A percentile compares a stretch with the other conserved stretches of the same genome.
phyloP scores from a whole-genome alignment of 2,888 invertebrate species.

The Athalia cordata region DNA sequence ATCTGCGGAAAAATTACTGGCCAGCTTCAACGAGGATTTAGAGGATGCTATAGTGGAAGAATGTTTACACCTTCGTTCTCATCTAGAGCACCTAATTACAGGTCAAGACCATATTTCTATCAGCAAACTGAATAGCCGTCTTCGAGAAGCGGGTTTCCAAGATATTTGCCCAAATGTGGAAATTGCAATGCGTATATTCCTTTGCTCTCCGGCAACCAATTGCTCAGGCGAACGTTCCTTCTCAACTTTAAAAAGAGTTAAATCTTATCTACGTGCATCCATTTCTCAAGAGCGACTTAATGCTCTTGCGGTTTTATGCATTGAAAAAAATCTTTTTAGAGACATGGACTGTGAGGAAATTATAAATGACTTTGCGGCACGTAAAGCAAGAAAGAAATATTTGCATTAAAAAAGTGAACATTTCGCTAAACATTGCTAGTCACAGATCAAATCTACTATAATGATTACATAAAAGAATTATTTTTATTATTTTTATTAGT shows the following conservation, averaged over 20 bases:
- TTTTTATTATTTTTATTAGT: not conserved
- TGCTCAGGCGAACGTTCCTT: slow-evolving; percentile 25
- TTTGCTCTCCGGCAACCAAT: slow-evolving; percentile 27
- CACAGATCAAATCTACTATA: slow-evolving; percentile 13
- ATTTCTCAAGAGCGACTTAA: slow-evolving; percentile 13
- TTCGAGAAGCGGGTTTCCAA: slow-evolving; percentile 1
- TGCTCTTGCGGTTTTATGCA: slow-evolving; percentile 21
- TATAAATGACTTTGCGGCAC: slow-evolving; percentile 21
- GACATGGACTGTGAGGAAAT: slow-evolving; percentile 20
- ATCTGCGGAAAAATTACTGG: slow-evolving; percentile 24
- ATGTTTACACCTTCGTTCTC: slow-evolving; percentile 26
- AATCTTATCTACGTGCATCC: slow-evolving; percentile 13
- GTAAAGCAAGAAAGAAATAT: slow-evolving; percentile 17
- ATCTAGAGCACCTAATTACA: slow-evolving; percentile 3
- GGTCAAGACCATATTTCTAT: slow-evolving; percentile 8
- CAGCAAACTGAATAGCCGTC: slow-evolving; percentile 16
- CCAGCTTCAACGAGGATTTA: slow-evolving; percentile 12
- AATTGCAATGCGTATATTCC: slow-evolving; percentile 20
- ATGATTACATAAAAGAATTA: not conserved
- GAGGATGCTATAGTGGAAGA: slow-evolving; percentile 26
- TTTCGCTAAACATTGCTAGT: slow-evolving; percentile 7
- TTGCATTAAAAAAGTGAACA: slow-evolving; percentile 1
- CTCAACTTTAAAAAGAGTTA: slow-evolving; percentile 16
- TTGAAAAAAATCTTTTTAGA: slow-evolving; percentile 17
- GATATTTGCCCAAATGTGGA: slow-evolving; percentile 26